Base-by-base conservation (phyloP, 2,797 vertebrate genomes). In the Decapterus maruadsi region DNA sequence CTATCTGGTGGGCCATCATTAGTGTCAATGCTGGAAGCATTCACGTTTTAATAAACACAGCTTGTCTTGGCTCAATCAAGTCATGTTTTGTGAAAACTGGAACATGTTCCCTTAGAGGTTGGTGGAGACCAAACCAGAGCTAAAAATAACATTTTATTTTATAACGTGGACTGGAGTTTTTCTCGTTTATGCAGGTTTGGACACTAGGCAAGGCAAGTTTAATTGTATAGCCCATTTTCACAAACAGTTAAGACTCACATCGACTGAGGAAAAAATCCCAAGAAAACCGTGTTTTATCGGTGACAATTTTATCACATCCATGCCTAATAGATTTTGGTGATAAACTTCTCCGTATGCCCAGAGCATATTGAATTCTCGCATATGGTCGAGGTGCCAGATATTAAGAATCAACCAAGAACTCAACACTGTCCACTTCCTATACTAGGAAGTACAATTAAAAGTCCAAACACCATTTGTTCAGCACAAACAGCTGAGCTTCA, bases 401-500 rank as follows among this genome's bases (percentile, higher is more conserved):
- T 46, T 19, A 12, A 42, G 22, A 56, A 64, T 19, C 12, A 2
- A 40, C 13, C 29, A 12, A 65, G 55, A 69, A 22, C 34, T 36
- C 34, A 8, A 51, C 4, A 16, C 40, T 40, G 17, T 31, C 63
- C 13, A 42, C 48, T 1, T 1, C 38, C 34, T 36, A 36, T 36
- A 36, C 11, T 61, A 34, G 2, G 36, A 36, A 36, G 2, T 12
- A 51, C 17, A 79, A 51, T 20, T 68, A 51, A 77, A 67, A 4
- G 48, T 54, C 43, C 8, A 22, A 26, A 51, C 51, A 34, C 8
- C 36, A 67, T 71, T 66, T 77, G 68, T 57, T 66, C 72, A 53
- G 80, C 57, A 51, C 78, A 82, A 76, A 83, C 88, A 91, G 81
- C 67, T 86, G 81, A 45, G 64, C 71, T 51, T 65, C 61, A 71